A percentile compares a stretch with the other conserved stretches of the same genome.
These are phyloP conservation scores for Typhlichthys subterraneus DNA, from an alignment of 2,797 vertebrate genomes.

Conservation along the genomic window DNA sequence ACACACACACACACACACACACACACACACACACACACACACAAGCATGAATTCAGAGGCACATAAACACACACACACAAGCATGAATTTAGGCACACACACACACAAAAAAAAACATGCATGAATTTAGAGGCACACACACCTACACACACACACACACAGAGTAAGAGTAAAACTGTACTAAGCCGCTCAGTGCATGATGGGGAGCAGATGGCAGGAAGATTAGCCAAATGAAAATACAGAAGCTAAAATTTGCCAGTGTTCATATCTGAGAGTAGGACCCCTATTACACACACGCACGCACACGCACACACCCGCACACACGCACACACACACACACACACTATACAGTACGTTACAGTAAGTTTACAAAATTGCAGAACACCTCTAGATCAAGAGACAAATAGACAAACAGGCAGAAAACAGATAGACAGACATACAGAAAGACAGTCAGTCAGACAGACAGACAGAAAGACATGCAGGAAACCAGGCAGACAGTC, in stretches of 20 bases:
- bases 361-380: background rate
- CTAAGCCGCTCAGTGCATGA: slow-evolving; percentile 50
- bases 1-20: background rate
- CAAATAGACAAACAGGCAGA: background rate
- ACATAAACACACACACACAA: background rate
- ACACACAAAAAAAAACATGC: background rate
- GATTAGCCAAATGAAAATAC: slow-evolving; percentile 82
- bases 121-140: slow-evolving; percentile 8
- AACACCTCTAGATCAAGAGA: background rate
- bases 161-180: slow-evolving; percentile 43
- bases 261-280: slow-evolving; percentile 78
- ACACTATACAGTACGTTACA: background rate
- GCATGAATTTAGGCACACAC: background rate
- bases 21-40: background rate
- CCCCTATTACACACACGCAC: slow-evolving; percentile 28
- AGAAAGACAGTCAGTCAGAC: background rate
- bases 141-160: slow-evolving; percentile 13
- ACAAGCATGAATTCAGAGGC: background rate
- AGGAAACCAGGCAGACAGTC: background rate
- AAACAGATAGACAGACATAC: background rate
- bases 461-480: background rate
- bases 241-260: slow-evolving; percentile 74
- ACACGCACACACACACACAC: slow-evolving; percentile 12
- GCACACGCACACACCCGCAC: slow-evolving; percentile 4
- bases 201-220: slow-evolving; percentile 81